A percentile compares a stretch with the other conserved stretches of the same genome.
Evolutionary conservation across 2,888 invertebrate genomes (phyloP).

Genomic region (Pantelozetes paolii): DNA sequence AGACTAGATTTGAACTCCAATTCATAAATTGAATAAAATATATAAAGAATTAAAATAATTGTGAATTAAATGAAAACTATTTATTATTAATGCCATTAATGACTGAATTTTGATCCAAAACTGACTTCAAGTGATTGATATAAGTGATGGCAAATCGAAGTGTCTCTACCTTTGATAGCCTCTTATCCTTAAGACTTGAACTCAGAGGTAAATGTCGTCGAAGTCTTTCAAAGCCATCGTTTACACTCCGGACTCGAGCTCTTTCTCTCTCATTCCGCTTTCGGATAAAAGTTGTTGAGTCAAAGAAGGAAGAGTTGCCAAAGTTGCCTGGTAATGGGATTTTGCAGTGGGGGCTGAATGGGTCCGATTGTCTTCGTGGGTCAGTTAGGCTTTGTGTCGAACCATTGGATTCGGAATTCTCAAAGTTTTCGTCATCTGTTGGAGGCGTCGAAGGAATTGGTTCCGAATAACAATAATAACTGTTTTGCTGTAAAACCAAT

Average conservation of each 20-base stretch:
- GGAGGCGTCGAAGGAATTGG: neutral
- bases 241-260: slow-evolving; percentile 52
- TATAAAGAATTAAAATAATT: neutral
- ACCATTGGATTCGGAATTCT: neutral
- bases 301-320: slow-evolving; percentile 44
- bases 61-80: no score
- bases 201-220: slow-evolving; percentile 51
- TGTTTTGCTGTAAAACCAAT: neutral
- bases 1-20: no score
- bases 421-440: slow-evolving; percentile 7
- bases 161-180: slow-evolving; percentile 91
- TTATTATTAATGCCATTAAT: no score
- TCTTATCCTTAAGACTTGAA: slow-evolving; percentile 68
- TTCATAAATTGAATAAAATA: no score
- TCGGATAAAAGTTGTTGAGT: slow-evolving; percentile 49
- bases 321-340: slow-evolving; percentile 51
- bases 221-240: slow-evolving; percentile 53
- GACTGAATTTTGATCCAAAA: no score
- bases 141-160: slow-evolving; percentile 89
- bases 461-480: neutral
- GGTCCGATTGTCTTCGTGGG: slow-evolving; percentile 45
- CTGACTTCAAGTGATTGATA: slow-evolving; percentile 68
- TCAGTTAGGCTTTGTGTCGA: neutral
- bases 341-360: slow-evolving; percentile 52
- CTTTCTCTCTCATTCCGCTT: slow-evolving; percentile 53